Evolutionary conservation across 2,888 invertebrate species (phyloP), one percentile per base, ranked within the genome.

Genomic region (Cheilosia urbana): DNA sequence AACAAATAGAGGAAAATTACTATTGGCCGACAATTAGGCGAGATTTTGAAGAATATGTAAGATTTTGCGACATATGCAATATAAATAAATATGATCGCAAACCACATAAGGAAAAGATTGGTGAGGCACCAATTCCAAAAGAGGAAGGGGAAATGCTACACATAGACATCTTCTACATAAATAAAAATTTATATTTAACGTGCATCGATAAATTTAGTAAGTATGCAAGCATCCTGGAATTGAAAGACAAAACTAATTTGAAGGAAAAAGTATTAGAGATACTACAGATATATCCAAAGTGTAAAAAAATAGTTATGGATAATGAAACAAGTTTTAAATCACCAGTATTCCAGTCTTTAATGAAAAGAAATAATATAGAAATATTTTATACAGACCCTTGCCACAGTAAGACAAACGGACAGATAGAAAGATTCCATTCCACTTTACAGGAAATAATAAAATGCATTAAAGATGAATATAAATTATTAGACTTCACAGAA

Each of bases 251-350:
- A 75, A 68, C 62, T 9, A 77, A 73, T 19, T 37, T 87, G 55
- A 69, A 68, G 15, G 76, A 79, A 47, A 87, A 78, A 60, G 69
- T 77, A 0, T 58, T 72, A 51, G 85, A 87, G 24, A 6, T 87
- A 4, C 24, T 87, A 21, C 82, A 87, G 42, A 51, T 15, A 2
- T 80, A 71, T 40, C 76, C 76, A 11, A 51, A 77, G 21, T 57
- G 51, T 0, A 82, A 76, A 45, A 51, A 57, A 17, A 75, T 62
- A n/a, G 71, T 73, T 24, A 17, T 82, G 5, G 79, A 87, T 34
- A 81, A 87, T 17, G 75, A 84, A 71, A 69, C 82, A 40, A 80
- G 79, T n/a, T 75, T 87, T n/a, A 49, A 17, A 1, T 72, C 79
- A 7, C 17, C 57, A 15, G 72, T 69, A 60, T 87, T 88, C 58